Conservation (phyloP, 2,888 invertebrate species). For the Halocaridina rubra region DNA sequence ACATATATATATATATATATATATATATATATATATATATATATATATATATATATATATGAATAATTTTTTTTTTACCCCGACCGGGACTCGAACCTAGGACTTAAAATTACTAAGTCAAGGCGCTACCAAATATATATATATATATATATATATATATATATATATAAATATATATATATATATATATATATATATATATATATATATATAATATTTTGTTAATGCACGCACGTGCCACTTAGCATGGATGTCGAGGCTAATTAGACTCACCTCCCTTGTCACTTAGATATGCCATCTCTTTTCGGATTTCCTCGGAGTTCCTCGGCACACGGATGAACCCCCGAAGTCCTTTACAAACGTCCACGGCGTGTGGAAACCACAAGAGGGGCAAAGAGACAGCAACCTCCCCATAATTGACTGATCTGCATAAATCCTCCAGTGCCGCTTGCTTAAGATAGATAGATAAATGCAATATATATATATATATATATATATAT, state of each 20-base stretch:
- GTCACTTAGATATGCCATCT: neutral
- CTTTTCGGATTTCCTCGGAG: neutral
- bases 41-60: too few species aligned
- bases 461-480: too few species aligned
- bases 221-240: neutral
- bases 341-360: conserved; percentile 36
- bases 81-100: too few species aligned
- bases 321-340: conserved; percentile 2
- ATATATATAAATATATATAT: neutral
- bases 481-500: too few species aligned
- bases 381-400: conserved; percentile 31
- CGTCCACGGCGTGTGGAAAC: conserved; percentile 26
- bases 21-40: conserved; percentile 6
- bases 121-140: conserved; percentile 10
- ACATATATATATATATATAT: neutral
- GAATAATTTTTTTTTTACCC: too few species aligned
- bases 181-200: neutral
- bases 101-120: too few species aligned
- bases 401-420: neutral
- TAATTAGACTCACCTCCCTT: neutral
- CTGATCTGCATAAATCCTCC: conserved; percentile 22
- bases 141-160: neutral
- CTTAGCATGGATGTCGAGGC: neutral
- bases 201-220: neutral
- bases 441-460: too few species aligned